A percentile compares a stretch with the other conserved stretches of the same genome.
These are phyloP conservation scores for Aulostomus chinensis DNA, from an alignment of 2,797 vertebrate genomes.

Conservation along the genomic window DNA sequence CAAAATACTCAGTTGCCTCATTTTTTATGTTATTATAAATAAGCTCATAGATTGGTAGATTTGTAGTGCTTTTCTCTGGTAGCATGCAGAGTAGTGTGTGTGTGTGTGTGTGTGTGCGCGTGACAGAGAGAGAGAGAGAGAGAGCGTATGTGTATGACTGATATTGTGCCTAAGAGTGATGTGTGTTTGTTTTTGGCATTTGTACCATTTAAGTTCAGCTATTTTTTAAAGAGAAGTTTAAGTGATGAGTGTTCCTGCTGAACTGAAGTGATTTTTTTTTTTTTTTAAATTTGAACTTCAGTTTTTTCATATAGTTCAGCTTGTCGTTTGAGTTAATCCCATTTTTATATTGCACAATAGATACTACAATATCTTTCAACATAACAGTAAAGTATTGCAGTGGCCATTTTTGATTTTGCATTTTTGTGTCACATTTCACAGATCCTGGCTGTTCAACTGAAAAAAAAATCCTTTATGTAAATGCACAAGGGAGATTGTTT, in stretches of 20 bases:
- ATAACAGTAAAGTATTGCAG: constrained; percentile 32
- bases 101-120: no score
- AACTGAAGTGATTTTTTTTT: constrained; percentile 35
- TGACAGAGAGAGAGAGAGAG: no score
- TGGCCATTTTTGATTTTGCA: constrained; percentile 18
- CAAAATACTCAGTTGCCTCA: constrained; percentile 20
- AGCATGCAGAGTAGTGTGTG: constrained; percentile 45
- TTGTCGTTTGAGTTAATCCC: constrained; percentile 24
- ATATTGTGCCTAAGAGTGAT: constrained; percentile 54
- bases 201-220: constrained; percentile 4
- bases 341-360: constrained; percentile 28
- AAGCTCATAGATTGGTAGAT: constrained; percentile 30
- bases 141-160: no score
- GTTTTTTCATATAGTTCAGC: constrained; percentile 27
- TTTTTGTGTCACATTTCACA: constrained; percentile 22
- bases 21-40: constrained; percentile 14
- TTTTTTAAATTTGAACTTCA: constrained; percentile 23
- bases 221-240: constrained; percentile 20
- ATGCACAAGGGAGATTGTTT: constrained; percentile 67
- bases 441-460: constrained; percentile 34
- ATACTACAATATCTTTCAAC: constrained; percentile 22
- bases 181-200: constrained; percentile 32
- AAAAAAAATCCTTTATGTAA: constrained; percentile 44
- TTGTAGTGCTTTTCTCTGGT: constrained; percentile 41
- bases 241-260: constrained; percentile 26